Conservation (phyloP, 2,113 vertebrate genomes). For the Gnathonemus longibarbis region DNA sequence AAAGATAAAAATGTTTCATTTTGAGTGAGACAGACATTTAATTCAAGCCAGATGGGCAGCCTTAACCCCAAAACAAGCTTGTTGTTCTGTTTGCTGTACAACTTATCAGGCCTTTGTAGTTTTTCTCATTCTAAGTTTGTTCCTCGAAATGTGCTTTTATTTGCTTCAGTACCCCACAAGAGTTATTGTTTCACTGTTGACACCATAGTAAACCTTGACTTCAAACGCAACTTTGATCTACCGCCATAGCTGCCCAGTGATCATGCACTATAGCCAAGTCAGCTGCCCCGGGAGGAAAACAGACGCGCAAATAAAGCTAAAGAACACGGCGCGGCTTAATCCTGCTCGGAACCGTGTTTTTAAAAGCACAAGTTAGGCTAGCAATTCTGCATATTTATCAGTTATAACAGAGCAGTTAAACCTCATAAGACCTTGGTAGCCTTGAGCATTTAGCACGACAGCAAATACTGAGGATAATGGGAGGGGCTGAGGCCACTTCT, state of each 20-base stretch:
- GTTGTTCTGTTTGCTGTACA: not conserved
- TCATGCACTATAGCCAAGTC: not conserved
- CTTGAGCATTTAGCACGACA: not conserved
- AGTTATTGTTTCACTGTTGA: not conserved
- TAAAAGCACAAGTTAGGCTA: not conserved
- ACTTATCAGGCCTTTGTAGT: no score
- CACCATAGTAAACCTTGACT: not conserved
- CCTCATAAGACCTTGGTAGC: not conserved
- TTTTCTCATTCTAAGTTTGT: no score
- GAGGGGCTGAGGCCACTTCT: not conserved
- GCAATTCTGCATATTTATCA: not conserved
- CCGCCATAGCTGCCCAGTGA: not conserved
- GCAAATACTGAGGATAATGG: not conserved
- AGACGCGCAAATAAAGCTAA: not conserved
- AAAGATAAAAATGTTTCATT: not conserved
- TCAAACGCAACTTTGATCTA: not conserved
- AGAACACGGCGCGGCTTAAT: not conserved
- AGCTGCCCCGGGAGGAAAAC: not conserved
- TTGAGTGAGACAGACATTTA: not conserved
- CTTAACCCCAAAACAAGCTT: not conserved
- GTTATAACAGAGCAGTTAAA: not conserved
- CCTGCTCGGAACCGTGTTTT: not conserved
- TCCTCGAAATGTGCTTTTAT: not conserved
- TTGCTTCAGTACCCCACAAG: not conserved
- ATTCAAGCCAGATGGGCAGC: not conserved